phyloP scores from a whole-genome alignment of 2,797 vertebrate species.

The Serranus cabrilla region DNA sequence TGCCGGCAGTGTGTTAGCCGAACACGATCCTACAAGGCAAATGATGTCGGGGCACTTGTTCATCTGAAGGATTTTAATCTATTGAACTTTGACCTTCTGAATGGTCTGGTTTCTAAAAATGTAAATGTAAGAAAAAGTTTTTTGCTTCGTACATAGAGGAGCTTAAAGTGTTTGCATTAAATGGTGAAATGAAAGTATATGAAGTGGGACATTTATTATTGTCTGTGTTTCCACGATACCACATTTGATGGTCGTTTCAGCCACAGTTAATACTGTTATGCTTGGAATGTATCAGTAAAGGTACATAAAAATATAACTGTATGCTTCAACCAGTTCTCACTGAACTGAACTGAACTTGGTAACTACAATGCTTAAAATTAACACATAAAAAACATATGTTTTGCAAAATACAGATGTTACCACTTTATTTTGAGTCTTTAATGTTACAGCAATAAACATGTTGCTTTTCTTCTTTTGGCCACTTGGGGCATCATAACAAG shows the following conservation, averaged over 20 bases:
- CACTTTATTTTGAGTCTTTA: too few species aligned
- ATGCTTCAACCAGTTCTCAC: neutral
- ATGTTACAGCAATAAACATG: too few species aligned
- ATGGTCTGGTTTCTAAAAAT: conserved; percentile 1
- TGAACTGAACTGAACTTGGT: neutral
- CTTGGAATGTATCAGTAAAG: neutral
- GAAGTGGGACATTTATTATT: neutral
- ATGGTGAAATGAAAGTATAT: neutral
- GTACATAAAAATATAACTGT: neutral
- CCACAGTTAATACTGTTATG: neutral
- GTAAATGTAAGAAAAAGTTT: neutral
- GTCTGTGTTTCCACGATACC: neutral
- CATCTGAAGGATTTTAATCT: conserved; percentile 14
- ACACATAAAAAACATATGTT: too few species aligned
- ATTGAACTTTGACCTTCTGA: conserved; percentile 14
- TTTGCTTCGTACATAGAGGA: neutral
- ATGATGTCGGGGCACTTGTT: conserved; percentile 23
- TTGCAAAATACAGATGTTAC: too few species aligned
- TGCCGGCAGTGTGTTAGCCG: conserved; percentile 20
- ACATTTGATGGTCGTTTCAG: neutral
- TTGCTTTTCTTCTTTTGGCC: neutral
- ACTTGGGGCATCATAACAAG: neutral
- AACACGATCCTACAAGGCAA: conserved; percentile 29
- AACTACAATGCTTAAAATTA: too few species aligned
- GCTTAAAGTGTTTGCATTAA: neutral